Evolutionary conservation across 2,113 vertebrate species (phyloP).

Genomic region (Cathartes aura): DNA sequence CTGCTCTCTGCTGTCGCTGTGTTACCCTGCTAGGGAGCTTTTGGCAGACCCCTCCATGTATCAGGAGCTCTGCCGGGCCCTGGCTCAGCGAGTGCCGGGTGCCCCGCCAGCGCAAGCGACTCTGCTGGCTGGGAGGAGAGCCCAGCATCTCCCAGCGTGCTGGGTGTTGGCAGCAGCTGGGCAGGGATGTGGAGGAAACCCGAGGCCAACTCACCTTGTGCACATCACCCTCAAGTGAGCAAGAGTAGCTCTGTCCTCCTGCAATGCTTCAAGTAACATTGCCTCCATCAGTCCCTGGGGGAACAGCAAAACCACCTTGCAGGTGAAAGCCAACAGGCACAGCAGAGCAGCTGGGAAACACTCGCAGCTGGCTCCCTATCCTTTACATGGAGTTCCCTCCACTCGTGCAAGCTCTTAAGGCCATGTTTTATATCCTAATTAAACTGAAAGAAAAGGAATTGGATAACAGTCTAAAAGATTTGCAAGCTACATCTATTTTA

Average conservation of each 20-base stretch:
- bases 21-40: not conserved
- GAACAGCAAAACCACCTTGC: not conserved
- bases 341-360: not conserved
- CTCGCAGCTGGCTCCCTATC: not conserved
- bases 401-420: not conserved
- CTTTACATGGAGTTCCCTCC: slow-evolving; percentile 1
- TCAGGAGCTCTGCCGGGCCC: not conserved
- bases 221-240: rapidly evolving
- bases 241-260: not conserved
- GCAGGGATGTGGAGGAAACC: not conserved
- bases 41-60: not conserved
- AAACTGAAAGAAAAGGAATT: slow-evolving; percentile 73
- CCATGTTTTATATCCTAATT: slow-evolving; percentile 76
- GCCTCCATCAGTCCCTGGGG: not conserved
- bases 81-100: not conserved
- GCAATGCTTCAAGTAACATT: not conserved
- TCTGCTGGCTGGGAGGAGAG: not conserved
- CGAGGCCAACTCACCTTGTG: not conserved
- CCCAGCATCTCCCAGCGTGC: not conserved
- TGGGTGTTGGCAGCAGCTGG: not conserved
- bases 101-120: rapidly evolving
- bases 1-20: not conserved
- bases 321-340: not conserved
- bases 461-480: slow-evolving; percentile 65
- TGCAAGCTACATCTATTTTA: slow-evolving; percentile 68